Evolutionary conservation across 2,888 invertebrate genomes (phyloP).

Genomic region (Galeopsomyia nigrocyanea): DNA sequence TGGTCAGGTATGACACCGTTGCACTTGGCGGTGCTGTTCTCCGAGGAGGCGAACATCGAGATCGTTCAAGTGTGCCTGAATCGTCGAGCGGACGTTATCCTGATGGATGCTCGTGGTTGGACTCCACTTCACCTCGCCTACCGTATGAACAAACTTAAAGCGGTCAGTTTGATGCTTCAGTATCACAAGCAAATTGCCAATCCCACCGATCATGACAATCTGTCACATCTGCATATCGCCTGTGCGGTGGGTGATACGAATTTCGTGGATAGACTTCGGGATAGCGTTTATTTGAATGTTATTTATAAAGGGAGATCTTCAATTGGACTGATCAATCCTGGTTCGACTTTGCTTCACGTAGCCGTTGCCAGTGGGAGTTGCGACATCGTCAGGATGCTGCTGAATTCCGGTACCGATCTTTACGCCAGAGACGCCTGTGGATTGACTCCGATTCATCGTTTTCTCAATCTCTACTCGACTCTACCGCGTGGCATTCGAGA

Average conservation of each 20-base stretch:
- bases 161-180: neutral
- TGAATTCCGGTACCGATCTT: neutral
- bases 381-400: neutral
- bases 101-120: neutral
- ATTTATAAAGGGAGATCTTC: too few species aligned
- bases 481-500: too few species aligned
- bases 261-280: neutral
- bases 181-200: neutral
- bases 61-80: neutral
- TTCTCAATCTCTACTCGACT: neutral
- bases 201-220: neutral
- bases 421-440: neutral
- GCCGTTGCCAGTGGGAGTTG: neutral
- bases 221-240: slow-evolving; percentile 9
- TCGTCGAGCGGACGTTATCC: neutral
- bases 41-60: neutral
- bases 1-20: slow-evolving; percentile 10
- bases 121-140: slow-evolving; percentile 2
- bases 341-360: slow-evolving; percentile 17
- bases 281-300: neutral
- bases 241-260: neutral
- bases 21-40: neutral
- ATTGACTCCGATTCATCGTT: neutral
- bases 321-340: neutral
- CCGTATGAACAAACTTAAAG: neutral